phyloP scores from a whole-genome alignment of 2,797 vertebrate species.

The Triplophysa yarkandensis region DNA sequence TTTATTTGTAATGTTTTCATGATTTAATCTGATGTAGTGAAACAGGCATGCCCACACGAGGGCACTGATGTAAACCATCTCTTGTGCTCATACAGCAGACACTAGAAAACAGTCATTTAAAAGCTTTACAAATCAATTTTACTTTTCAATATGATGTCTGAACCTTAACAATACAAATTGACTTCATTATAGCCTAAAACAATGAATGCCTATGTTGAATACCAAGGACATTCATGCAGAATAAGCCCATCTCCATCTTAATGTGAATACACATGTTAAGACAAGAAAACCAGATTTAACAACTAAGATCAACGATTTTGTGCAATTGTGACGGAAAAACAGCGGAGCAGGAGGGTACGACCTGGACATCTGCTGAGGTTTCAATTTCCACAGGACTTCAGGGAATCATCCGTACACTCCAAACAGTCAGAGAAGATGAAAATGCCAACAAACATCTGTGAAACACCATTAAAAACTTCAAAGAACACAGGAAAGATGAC shows the following conservation, averaged over 20 bases:
- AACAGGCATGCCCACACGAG: constrained; percentile 49
- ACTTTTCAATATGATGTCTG: too few species aligned
- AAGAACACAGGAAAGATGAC: background rate
- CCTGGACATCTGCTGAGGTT: constrained; percentile 60
- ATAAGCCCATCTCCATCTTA: background rate
- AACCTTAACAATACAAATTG: background rate
- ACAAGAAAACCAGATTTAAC: constrained; percentile 57
- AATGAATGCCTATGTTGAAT: background rate
- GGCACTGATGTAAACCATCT: constrained; percentile 24
- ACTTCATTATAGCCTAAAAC: background rate
- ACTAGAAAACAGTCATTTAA: background rate
- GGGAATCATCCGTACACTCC: constrained; percentile 37
- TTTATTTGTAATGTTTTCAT: background rate
- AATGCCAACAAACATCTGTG: constrained; percentile 43
- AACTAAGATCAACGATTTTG: constrained; percentile 64
- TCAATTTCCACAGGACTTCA: constrained; percentile 49
- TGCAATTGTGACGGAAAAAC: constrained; percentile 47
- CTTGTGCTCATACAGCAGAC: background rate
- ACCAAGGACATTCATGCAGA: background rate
- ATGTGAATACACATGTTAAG: constrained; percentile 4
- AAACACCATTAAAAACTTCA: constrained; percentile 21
- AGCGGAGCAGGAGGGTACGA: constrained; percentile 47
- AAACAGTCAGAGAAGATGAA: constrained; percentile 51
- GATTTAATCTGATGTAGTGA: background rate
- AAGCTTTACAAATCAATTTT: too few species aligned